These are phyloP conservation scores for Thecocarcelia acutangulata DNA, from an alignment of 2,888 invertebrate species.

Conservation along the genomic window DNA sequence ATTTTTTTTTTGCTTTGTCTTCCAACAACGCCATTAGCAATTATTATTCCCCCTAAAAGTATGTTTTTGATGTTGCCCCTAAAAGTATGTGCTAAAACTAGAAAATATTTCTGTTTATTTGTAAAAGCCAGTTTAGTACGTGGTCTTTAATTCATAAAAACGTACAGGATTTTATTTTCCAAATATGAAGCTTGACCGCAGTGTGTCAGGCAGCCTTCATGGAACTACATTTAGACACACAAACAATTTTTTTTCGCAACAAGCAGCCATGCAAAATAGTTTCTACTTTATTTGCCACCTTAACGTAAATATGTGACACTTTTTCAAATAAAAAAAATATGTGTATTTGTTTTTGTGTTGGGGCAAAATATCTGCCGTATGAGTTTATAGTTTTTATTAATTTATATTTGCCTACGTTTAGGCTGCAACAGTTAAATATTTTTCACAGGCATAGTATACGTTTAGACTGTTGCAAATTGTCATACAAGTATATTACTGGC, in stretches of 20 bases:
- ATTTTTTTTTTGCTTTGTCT: too few species aligned
- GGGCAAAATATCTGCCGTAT: conserved; percentile 26
- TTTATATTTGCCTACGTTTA: conserved; percentile 43
- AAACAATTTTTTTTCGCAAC: neutral
- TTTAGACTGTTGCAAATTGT: conserved; percentile 23
- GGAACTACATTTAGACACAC: neutral
- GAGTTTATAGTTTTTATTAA: neutral
- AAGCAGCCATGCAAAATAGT: neutral
- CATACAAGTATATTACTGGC: conserved; percentile 9
- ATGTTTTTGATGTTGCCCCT: too few species aligned
- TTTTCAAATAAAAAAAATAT: neutral
- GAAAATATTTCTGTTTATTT: too few species aligned
- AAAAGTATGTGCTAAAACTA: too few species aligned
- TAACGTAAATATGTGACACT: conserved; percentile 23
- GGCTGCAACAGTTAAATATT: conserved; percentile 34
- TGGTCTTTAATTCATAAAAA: conserved; percentile 11
- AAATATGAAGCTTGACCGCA: conserved; percentile 2
- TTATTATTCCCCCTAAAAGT: too few species aligned
- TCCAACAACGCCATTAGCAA: too few species aligned
- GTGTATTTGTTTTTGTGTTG: conserved; percentile 33
- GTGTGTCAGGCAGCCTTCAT: conserved; percentile 1
- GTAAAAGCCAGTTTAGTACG: neutral
- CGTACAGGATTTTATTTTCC: neutral
- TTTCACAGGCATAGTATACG: neutral
- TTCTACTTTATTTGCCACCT: neutral